Evolutionary conservation across 2,113 vertebrate genomes (phyloP).

Genomic region (Bubo blakistoni): DNA sequence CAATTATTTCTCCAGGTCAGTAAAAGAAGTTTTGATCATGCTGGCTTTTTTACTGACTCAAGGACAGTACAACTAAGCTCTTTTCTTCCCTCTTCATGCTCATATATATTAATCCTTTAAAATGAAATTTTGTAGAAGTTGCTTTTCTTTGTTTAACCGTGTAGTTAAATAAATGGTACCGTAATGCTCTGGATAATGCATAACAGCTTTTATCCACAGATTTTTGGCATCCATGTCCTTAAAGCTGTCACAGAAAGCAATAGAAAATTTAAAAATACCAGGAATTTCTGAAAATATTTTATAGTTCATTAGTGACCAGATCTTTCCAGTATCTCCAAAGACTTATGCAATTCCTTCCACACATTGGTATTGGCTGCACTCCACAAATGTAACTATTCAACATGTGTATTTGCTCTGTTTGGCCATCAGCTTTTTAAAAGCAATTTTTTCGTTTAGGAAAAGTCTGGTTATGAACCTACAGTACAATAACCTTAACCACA

Average conservation of each 20-base stretch:
- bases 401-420: not conserved
- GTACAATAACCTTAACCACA: not conserved
- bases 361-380: not conserved
- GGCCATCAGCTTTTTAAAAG: not conserved
- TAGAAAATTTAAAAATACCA: not conserved
- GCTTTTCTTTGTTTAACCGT: conserved; percentile 4
- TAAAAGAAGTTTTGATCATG: not conserved
- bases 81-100: not conserved
- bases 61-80: not conserved
- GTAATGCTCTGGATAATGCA: not conserved
- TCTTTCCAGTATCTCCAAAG: conserved; percentile 17
- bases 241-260: not conserved
- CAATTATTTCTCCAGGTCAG: not conserved
- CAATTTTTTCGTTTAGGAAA: not conserved
- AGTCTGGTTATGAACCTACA: not conserved
- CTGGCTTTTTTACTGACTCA: not conserved
- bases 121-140: not conserved
- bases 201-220: not conserved
- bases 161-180: not conserved
- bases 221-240: conserved; percentile 6
- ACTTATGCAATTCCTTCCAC: not conserved
- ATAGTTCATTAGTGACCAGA: conserved; percentile 10
- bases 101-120: not conserved
- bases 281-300: conserved; percentile 17
- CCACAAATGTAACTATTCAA: not conserved